These are phyloP conservation scores for Enteromius trimaculatus DNA, from an alignment of 2,797 vertebrate genomes.

Conservation along the genomic window DNA sequence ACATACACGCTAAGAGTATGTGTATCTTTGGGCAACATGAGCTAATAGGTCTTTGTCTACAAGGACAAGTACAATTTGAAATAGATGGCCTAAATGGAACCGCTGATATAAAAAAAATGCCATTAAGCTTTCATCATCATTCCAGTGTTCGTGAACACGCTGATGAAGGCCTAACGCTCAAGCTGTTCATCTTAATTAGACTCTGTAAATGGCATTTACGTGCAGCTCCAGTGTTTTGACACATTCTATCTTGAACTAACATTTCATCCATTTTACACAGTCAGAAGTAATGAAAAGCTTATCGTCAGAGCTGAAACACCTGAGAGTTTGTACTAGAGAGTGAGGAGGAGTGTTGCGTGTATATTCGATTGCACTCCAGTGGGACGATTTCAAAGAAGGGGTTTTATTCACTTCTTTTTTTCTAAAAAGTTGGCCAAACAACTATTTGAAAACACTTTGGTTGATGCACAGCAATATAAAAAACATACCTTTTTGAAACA, in stretches of 20 bases:
- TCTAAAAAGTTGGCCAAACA: conserved; percentile 26
- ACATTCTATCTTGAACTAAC: conserved; percentile 7
- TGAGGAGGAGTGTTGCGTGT: neutral
- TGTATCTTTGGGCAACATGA: conserved; percentile 12
- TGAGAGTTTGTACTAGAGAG: conserved; percentile 10
- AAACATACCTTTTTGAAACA: conserved; percentile 30
- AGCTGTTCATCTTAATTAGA: conserved; percentile 32
- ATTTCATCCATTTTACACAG: conserved; percentile 18
- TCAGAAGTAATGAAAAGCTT: conserved; percentile 32
- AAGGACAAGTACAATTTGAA: conserved; percentile 24
- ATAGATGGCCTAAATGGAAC: conserved; percentile 16
- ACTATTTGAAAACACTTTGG: conserved; percentile 14
- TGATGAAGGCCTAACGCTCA: conserved; percentile 26
- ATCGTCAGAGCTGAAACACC: neutral
- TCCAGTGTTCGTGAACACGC: neutral
- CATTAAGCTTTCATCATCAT: conserved; percentile 18
- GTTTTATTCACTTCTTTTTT: conserved; percentile 20
- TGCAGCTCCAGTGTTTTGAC: conserved; percentile 17
- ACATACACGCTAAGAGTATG: neutral
- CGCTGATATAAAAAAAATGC: neutral
- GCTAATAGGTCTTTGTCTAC: conserved; percentile 18
- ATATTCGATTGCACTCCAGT: neutral
- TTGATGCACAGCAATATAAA: conserved; percentile 38
- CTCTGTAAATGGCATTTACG: conserved; percentile 25
- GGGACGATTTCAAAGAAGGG: neutral